Percentiles rank a stretch among this genome's conserved stretches.
These are phyloP conservation scores for Acinonyx jubatus DNA, from an alignment of 2,113 vertebrate genomes.

Conservation along the genomic window DNA sequence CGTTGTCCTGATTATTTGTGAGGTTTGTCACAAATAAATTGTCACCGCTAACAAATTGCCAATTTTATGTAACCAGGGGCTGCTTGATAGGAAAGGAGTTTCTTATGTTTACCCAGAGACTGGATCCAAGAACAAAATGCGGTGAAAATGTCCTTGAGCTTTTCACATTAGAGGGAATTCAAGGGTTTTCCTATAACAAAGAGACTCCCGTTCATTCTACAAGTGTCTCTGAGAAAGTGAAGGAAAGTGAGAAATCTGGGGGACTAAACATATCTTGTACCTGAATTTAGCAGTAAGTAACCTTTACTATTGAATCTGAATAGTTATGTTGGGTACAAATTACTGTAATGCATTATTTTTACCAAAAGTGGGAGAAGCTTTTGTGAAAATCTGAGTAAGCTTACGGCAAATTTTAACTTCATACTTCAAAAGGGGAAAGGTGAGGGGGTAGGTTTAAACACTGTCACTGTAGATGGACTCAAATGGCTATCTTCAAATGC, in stretches of 20 bases:
- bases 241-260: accelerated
- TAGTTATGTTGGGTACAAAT: background rate
- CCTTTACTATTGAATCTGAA: background rate
- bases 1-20: background rate
- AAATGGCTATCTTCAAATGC: background rate
- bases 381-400: background rate
- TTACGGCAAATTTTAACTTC: background rate
- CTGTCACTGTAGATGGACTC: background rate
- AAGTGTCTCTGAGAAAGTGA: background rate
- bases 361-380: background rate
- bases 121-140: background rate
- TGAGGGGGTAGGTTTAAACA: no score
- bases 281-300: background rate
- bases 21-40: background rate
- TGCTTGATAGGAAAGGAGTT: background rate
- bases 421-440: background rate
- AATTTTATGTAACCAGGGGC: background rate
- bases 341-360: background rate
- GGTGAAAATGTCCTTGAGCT: background rate
- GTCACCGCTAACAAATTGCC: background rate
- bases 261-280: background rate
- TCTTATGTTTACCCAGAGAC: background rate
- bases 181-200: background rate
- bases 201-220: background rate
- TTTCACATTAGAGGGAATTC: background rate